These are phyloP conservation scores for Chamaetylas fuelleborni DNA, from an alignment of 2,113 vertebrate species.

Conservation along the genomic window DNA sequence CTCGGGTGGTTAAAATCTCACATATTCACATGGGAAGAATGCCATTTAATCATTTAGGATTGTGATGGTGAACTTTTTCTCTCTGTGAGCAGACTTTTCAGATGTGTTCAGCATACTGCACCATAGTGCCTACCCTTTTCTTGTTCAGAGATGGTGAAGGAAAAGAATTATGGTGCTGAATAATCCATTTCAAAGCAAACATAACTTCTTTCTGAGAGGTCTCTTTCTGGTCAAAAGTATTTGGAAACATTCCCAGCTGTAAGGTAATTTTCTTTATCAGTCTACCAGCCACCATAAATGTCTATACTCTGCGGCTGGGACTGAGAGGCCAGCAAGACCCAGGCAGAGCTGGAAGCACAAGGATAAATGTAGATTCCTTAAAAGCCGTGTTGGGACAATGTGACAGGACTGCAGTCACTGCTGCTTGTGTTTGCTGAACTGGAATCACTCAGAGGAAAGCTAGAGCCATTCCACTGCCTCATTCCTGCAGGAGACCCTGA, in stretches of 20 bases:
- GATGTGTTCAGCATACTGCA: not conserved
- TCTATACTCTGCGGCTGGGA: not conserved
- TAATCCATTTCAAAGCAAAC: not conserved
- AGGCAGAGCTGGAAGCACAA: not conserved
- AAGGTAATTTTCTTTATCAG: not conserved
- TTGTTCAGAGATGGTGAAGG: not conserved
- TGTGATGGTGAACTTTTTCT: not conserved
- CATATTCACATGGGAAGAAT: not conserved
- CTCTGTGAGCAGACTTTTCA: not conserved
- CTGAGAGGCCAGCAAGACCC: not conserved
- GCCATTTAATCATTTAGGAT: not conserved
- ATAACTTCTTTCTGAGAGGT: not conserved
- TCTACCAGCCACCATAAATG: not conserved
- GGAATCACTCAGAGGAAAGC: not conserved
- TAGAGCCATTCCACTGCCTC: not conserved
- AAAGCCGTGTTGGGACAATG: not conserved
- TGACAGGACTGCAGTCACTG: not conserved
- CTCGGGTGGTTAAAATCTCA: not conserved
- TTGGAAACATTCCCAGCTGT: not conserved
- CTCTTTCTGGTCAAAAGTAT: not conserved
- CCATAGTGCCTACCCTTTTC: accelerated
- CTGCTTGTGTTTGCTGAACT: not conserved
- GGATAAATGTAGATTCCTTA: not conserved
- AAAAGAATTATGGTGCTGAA: not conserved
- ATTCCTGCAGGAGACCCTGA: not conserved